phyloP scores from a whole-genome alignment of 2,797 vertebrate genomes.

The Urocyon cinereoargenteus region DNA sequence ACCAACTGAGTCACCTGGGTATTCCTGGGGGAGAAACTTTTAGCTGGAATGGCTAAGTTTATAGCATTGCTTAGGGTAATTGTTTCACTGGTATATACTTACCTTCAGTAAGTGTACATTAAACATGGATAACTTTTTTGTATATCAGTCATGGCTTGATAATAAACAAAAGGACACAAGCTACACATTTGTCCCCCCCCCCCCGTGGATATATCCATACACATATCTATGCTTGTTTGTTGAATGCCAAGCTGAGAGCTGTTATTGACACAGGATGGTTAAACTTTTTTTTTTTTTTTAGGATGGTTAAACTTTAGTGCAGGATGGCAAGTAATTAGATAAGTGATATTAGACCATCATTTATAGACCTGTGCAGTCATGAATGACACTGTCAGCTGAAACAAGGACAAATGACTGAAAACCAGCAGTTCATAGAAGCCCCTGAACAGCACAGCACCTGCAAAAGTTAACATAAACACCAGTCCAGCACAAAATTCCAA shows the following conservation, averaged over 20 bases:
- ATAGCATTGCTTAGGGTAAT: neutral
- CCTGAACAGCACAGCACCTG: conserved; percentile 52
- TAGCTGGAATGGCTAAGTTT: neutral
- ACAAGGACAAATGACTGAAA: conserved; percentile 85
- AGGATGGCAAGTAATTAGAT: conserved; percentile 87
- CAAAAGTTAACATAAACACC: conserved; percentile 71
- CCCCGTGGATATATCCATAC: conserved; percentile 9
- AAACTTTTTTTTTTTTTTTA: no score
- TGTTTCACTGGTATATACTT: neutral
- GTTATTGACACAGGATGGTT: conserved; percentile 86
- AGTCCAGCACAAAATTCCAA: conserved; percentile 36
- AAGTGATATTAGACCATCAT: conserved; percentile 86
- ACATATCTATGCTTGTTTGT: conserved; percentile 75
- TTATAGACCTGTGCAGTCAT: conserved; percentile 81
- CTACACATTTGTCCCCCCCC: neutral
- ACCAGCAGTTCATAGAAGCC: conserved; percentile 68
- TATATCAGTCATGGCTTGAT: neutral
- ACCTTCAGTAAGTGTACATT: neutral
- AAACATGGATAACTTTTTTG: neutral
- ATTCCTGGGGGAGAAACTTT: neutral
- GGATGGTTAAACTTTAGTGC: conserved; percentile 82
- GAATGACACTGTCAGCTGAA: conserved; percentile 87
- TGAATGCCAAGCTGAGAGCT: conserved; percentile 82
- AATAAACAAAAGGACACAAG: neutral
- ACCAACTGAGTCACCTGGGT: neutral